These are phyloP conservation scores for Sparus aurata DNA, from an alignment of 2,797 vertebrate species.

Conservation along the genomic window DNA sequence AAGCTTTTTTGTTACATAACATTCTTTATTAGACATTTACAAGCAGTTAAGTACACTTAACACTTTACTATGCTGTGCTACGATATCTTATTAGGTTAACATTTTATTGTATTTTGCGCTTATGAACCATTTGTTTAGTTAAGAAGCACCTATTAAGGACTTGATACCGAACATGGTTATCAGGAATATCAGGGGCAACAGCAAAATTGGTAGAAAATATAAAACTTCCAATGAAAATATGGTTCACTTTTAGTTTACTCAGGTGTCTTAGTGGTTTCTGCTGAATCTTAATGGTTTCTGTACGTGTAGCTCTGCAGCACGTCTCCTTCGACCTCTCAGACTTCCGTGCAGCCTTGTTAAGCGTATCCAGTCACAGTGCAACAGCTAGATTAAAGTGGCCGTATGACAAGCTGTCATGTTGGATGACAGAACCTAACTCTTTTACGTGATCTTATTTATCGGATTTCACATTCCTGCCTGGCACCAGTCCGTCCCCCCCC, in stretches of 20 bases:
- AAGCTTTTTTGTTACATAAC: too few species aligned
- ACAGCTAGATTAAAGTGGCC: slow-evolving; percentile 25
- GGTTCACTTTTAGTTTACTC: background rate
- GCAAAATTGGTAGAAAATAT: background rate
- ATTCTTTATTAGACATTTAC: too few species aligned
- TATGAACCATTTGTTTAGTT: too few species aligned
- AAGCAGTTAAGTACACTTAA: too few species aligned
- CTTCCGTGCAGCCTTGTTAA: background rate
- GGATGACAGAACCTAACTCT: slow-evolving; percentile 8
- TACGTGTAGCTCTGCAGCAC: background rate
- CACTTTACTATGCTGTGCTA: too few species aligned
- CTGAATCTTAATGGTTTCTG: background rate
- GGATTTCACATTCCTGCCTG: slow-evolving; percentile 9
- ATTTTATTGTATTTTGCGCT: too few species aligned
- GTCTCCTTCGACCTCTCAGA: background rate
- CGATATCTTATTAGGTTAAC: too few species aligned
- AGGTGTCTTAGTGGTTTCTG: background rate
- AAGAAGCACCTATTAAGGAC: too few species aligned
- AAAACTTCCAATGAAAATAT: background rate
- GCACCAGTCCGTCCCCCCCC: background rate
- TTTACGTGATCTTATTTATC: slow-evolving; percentile 23
- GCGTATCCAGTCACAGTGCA: slow-evolving; percentile 5
- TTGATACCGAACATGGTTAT: background rate
- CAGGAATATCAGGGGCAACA: background rate
- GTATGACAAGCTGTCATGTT: slow-evolving; percentile 31